Conservation (phyloP, 1,140 invertebrate species). For the Drosophila kurseongensis region DNA sequence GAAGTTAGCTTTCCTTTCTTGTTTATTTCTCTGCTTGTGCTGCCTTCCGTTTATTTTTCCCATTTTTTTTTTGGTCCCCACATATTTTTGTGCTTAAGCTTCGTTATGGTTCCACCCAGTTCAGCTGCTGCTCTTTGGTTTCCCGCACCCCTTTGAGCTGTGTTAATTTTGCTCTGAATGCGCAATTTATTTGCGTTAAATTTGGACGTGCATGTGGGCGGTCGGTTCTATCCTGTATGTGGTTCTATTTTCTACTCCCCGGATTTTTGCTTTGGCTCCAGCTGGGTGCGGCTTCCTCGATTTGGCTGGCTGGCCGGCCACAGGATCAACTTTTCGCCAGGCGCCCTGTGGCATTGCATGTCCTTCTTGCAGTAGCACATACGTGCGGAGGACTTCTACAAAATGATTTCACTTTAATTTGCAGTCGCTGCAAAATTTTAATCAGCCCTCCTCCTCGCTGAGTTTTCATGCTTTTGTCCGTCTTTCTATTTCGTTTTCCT, state of each 20-base stretch:
- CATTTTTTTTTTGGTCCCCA: constrained; percentile 22
- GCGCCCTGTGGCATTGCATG: constrained; percentile 53
- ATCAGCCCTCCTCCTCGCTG: constrained; percentile 49
- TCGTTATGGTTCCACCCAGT: constrained; percentile 56
- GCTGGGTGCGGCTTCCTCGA: constrained; percentile 16
- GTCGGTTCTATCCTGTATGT: constrained; percentile 13
- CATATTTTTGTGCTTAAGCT: constrained; percentile 72
- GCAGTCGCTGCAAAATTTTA: constrained; percentile 73
- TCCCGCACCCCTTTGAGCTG: constrained; percentile 17
- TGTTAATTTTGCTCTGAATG: constrained; percentile 81
- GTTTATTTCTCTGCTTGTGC: background rate
- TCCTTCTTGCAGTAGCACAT: constrained; percentile 16
- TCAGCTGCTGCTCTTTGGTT: constrained; percentile 1
- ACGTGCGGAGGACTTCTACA: constrained; percentile 41
- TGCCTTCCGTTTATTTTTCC: constrained; percentile 24
- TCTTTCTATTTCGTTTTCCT: constrained; percentile 1
- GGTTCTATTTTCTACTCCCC: constrained; percentile 8
- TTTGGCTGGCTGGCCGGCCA: constrained; percentile 3
- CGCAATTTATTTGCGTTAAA: constrained; percentile 81
- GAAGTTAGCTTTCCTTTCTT: too few species aligned
- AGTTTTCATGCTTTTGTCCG: constrained; percentile 26
- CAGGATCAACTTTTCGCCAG: constrained; percentile 67
- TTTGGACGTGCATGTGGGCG: constrained; percentile 52
- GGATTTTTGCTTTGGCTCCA: constrained; percentile 1
- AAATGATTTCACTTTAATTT: constrained; percentile 80